Conservation (phyloP, 2,797 vertebrate genomes). For the Bradypodion pumilum region DNA sequence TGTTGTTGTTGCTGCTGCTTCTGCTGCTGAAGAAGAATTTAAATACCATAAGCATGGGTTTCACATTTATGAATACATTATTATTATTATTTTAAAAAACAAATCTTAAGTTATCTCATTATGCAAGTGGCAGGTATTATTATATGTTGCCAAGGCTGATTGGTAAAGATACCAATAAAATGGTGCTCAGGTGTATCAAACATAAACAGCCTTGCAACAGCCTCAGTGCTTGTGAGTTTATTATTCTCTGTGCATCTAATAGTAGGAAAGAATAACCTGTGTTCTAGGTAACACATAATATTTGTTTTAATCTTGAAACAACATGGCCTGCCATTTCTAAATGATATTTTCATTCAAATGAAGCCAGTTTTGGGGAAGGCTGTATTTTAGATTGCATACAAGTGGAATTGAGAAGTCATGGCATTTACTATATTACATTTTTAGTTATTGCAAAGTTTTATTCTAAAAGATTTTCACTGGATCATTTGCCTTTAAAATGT, state of each 20-base stretch:
- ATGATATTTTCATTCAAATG: slow-evolving; percentile 56
- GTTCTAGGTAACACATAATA: slow-evolving; percentile 43
- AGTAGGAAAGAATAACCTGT: slow-evolving; percentile 48
- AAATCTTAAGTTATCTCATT: slow-evolving; percentile 18
- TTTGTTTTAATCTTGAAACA: slow-evolving; percentile 57
- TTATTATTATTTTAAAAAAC: background rate
- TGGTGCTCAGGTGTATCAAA: slow-evolving; percentile 11
- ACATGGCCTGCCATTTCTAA: slow-evolving; percentile 38
- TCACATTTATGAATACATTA: slow-evolving; percentile 27
- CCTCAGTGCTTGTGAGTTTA: slow-evolving; percentile 51
- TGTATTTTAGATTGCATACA: slow-evolving; percentile 49
- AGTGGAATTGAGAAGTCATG: slow-evolving; percentile 25
- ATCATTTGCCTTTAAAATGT: slow-evolving; percentile 51
- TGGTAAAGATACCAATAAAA: slow-evolving; percentile 44
- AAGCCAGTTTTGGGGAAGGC: slow-evolving; percentile 39
- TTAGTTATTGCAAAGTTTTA: slow-evolving; percentile 39
- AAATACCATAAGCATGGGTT: slow-evolving; percentile 8
- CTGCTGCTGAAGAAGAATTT: no score
- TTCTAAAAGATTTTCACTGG: slow-evolving; percentile 48
- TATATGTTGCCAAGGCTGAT: slow-evolving; percentile 38
- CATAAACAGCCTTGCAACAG: slow-evolving; percentile 44
- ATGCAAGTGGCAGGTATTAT: slow-evolving; percentile 12
- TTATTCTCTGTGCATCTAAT: slow-evolving; percentile 53
- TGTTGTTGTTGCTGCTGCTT: background rate
- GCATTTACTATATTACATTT: slow-evolving; percentile 44